A percentile compares a stretch with the other conserved stretches of the same genome.
Evolutionary conservation across 2,888 invertebrate genomes (phyloP).

Genomic region (Andrena haemorrhoa): DNA sequence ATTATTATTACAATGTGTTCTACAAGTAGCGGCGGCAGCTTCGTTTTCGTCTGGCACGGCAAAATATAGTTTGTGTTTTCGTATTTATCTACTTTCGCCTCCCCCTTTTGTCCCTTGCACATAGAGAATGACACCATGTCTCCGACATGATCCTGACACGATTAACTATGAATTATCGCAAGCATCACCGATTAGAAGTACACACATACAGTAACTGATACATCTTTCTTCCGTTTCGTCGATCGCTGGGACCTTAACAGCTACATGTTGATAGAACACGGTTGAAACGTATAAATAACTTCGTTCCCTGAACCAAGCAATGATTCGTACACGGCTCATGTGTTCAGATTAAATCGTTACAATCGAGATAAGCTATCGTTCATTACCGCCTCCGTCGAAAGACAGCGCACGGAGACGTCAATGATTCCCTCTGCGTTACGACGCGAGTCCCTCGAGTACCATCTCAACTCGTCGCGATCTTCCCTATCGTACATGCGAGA

Average conservation of each 20-base stretch:
- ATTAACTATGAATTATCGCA: constrained; percentile 62
- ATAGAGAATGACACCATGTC: constrained; percentile 12
- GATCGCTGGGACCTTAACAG: constrained; percentile 42
- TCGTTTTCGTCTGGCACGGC: constrained; percentile 72
- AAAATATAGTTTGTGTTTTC: constrained; percentile 68
- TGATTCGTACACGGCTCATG: neutral
- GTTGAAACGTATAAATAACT: constrained; percentile 57
- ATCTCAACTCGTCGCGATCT: neutral
- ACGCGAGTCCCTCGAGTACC: neutral
- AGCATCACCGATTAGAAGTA: constrained; percentile 63
- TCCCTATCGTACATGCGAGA: neutral
- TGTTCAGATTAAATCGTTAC: constrained; percentile 6
- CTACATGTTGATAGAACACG: constrained; percentile 51
- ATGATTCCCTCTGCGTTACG: neutral
- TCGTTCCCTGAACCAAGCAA: constrained; percentile 33
- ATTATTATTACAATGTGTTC: constrained; percentile 75
- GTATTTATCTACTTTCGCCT: constrained; percentile 51
- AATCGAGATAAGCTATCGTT: neutral
- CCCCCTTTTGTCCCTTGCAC: constrained; percentile 3
- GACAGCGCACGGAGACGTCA: neutral
- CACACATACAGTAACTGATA: constrained; percentile 58
- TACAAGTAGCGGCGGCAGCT: constrained; percentile 78
- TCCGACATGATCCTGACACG: constrained; percentile 25
- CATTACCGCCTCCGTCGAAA: neutral
- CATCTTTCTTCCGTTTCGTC: constrained; percentile 21